Evolutionary conservation across 2,113 vertebrate genomes (phyloP), one percentile per base, ranked within the genome.

Genomic region (Gila orcuttii): DNA sequence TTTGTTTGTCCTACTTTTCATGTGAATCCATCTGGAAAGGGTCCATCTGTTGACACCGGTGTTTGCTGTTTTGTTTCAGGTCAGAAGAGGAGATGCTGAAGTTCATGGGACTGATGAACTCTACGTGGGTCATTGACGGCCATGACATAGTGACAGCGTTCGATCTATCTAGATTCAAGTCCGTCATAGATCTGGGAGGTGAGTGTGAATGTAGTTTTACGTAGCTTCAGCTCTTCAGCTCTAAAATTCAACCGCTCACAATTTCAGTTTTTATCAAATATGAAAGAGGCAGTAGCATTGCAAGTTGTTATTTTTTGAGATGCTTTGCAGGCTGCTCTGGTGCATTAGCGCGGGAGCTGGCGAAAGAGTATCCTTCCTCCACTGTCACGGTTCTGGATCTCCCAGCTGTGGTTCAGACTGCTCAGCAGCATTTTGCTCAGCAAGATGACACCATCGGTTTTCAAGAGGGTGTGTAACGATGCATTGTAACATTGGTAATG

Each of bases 21-120:
- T n/a, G 11, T 71, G 45, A n/a, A 55, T 81, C 31, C 45, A 75
- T 73, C 23, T 36, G 25, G 36, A 57, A 31, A 69, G 21, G n/a
- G 42, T 78, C 42, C 42, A 3, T 77, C 19, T 87, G 21, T 85
- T 74, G 76, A 59, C 21, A n/a, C 11, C 3, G 33, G 52, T 60
- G 33, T 23, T 28, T 23, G 42, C 15, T 33, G 57, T 36, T 66
- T 47, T 28, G 68, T 87, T 88, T 36, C 88, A 95, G 95, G 31
- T 94, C 94, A 0, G 94, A 95, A 66, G 93, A 94, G 84, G 93
- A 95, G 90, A 94, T 91, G 94, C 88, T 94, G 79, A 95, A 94
- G 19, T 95, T 95, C 76, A 94, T 95, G 93, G 87, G 93, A 73
- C 83, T 95, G 84, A 95, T 95, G 95, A 93, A 95, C 89, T 93